Evolutionary conservation across 2,113 vertebrate genomes (phyloP).

Genomic region (Chaetorhynchus papuensis): DNA sequence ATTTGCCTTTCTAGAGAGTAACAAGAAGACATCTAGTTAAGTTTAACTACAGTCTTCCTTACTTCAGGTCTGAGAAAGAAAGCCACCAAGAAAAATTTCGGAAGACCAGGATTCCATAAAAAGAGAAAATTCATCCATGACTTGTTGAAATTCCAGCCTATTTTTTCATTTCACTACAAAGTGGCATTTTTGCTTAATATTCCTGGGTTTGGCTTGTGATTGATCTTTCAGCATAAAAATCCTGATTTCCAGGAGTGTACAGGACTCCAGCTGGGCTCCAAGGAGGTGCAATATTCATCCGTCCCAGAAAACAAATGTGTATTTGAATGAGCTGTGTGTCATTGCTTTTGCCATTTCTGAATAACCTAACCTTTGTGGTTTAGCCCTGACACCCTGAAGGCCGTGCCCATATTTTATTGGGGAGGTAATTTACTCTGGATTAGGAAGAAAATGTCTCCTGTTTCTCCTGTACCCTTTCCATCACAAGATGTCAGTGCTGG

Average conservation of each 20-base stretch:
- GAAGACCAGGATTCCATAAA: neutral
- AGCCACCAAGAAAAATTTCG: neutral
- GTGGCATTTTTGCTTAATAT: neutral
- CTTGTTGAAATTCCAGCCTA: neutral
- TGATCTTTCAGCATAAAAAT: neutral
- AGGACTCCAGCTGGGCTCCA: neutral
- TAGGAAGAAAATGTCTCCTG: neutral
- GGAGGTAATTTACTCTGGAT: neutral
- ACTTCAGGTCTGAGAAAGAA: neutral
- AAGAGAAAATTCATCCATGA: neutral
- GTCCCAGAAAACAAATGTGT: neutral
- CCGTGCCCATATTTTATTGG: neutral
- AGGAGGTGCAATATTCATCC: neutral
- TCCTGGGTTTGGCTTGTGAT: neutral
- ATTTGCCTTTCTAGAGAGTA: neutral
- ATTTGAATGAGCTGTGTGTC: neutral
- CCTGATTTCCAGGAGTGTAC: neutral
- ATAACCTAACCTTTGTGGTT: neutral
- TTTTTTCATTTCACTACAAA: neutral
- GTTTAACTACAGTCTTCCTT: neutral
- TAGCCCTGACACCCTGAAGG: neutral
- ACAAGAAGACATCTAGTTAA: neutral
- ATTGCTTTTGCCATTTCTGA: neutral
- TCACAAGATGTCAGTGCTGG: rapidly evolving
- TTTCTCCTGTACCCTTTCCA: neutral